Evolutionary conservation across 2,888 invertebrate species (phyloP).

Genomic region (Chrysotoxum bicinctum): DNA sequence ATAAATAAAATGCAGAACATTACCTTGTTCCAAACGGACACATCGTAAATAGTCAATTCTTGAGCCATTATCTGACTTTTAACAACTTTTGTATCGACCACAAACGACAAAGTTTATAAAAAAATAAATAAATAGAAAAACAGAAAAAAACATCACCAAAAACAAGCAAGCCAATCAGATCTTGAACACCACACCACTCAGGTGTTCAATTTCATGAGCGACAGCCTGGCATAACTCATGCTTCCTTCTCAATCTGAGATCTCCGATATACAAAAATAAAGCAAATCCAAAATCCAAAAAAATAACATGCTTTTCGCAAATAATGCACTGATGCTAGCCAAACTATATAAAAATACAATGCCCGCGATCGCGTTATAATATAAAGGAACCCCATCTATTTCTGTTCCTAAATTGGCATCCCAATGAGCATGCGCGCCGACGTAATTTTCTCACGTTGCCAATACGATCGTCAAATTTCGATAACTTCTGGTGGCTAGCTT

Average conservation of each 20-base stretch:
- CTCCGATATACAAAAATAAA: slow-evolving; percentile 20
- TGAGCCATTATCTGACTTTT: slow-evolving; percentile 50
- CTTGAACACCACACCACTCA: slow-evolving; percentile 63
- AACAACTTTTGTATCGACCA: slow-evolving; percentile 32
- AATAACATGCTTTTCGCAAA: slow-evolving; percentile 52
- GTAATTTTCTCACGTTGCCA: slow-evolving; percentile 71
- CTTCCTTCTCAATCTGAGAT: slow-evolving; percentile 61
- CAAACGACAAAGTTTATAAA: background rate
- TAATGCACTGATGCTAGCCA: slow-evolving; percentile 36
- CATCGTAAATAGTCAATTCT: slow-evolving; percentile 55
- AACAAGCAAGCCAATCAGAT: slow-evolving; percentile 68
- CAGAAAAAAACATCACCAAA: slow-evolving; percentile 35
- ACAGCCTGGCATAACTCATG: slow-evolving; percentile 68
- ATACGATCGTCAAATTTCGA: slow-evolving; percentile 73
- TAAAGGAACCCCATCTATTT: slow-evolving; percentile 57
- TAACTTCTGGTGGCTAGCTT: slow-evolving; percentile 55
- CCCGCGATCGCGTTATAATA: slow-evolving; percentile 38
- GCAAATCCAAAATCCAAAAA: background rate
- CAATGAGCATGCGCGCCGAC: slow-evolving; percentile 48
- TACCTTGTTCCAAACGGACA: slow-evolving; percentile 30
- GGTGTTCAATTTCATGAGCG: slow-evolving; percentile 73
- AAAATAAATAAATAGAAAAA: background rate
- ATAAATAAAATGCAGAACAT: slow-evolving; percentile 26
- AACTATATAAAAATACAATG: slow-evolving; percentile 11
- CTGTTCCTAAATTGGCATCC: slow-evolving; percentile 69